A percentile compares a stretch with the other conserved stretches of the same genome.
These are phyloP conservation scores for Atrichornis clamosus DNA, from an alignment of 2,113 vertebrate genomes.

Conservation along the genomic window DNA sequence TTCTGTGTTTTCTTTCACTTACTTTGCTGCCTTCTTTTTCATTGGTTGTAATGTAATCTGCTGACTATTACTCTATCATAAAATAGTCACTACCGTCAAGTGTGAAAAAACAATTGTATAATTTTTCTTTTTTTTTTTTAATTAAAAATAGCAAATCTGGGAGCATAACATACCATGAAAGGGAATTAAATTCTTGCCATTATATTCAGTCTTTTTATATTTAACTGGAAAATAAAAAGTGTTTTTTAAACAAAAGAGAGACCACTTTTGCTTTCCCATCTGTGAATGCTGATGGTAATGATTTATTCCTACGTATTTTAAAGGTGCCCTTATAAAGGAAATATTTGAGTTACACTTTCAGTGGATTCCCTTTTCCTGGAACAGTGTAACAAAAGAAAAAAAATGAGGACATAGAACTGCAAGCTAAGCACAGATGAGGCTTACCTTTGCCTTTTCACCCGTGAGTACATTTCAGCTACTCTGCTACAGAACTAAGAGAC, in stretches of 20 bases:
- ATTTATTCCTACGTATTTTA: not conserved
- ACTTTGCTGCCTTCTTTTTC: not conserved
- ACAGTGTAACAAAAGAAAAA: not conserved
- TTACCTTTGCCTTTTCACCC: not conserved
- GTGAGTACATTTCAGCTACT: not conserved
- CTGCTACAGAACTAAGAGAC: not conserved
- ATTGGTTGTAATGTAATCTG: not conserved
- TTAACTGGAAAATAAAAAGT: not conserved
- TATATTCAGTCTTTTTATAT: not conserved
- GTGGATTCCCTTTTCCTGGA: not conserved
- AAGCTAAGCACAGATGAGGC: not conserved
- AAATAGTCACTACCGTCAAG: not conserved
- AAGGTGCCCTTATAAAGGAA: not conserved
- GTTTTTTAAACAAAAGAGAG: not conserved
- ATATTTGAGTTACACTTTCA: not conserved
- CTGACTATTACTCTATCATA: not conserved
- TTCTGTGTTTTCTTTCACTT: not conserved
- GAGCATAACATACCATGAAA: not conserved
- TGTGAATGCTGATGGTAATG: too few species aligned
- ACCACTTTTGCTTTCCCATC: not conserved
- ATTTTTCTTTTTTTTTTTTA: not conserved
- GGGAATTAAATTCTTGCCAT: not conserved
- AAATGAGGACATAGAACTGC: not conserved
- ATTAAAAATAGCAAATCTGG: not conserved
- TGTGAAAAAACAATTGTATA: accelerated